Evolutionary conservation across 2,888 invertebrate genomes (phyloP), one percentile per base, ranked within the genome.

Genomic region (Diarsia brunnea): DNA sequence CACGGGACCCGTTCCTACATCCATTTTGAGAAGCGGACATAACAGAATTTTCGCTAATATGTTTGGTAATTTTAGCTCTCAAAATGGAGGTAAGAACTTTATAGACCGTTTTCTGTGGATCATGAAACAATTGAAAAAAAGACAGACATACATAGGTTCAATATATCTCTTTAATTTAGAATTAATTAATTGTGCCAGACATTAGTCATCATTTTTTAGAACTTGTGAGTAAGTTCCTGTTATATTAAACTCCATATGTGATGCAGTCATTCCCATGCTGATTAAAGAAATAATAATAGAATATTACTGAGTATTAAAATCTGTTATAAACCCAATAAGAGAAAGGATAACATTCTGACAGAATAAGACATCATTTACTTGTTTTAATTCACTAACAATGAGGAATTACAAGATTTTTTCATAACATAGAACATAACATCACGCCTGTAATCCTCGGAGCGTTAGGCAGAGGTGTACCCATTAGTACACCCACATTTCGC

Each of bases 191-290:
- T 43, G 45, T 58, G 43, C 8, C 19, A 14, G n/a, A 38, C 16
- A 68, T 68, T 66, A 69, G 61, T 82, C 82, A 82, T 60, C 0
- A 16, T 16, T 69, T 61, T 66, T 69, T 31, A 45, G 69, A 78
- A 78, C 12, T 64, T 27, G 21, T 47, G 66, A 61, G 49, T 16
- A 71, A 60, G 19, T 79, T 74, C 53, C 27, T 49, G 58, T 65
- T 69, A 31, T 38, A 16, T 64, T 67, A 24, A 45, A 72, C 45
- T 53, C 7, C n/a, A 19, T 14, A 31, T 55, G 27, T 64, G n/a
- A 31, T 31, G n/a, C 38, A 31, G 80, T 43, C 47, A 61, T 80
- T 73, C 65, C 51, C 43, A 53, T 60, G 64, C 8, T 65, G 53
- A 43, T 60, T 73, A n/a, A 27, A 65, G 72, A 77, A 69, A 63